Conservation (phyloP, 2,888 invertebrate species). For the Euproctis similis region DNA sequence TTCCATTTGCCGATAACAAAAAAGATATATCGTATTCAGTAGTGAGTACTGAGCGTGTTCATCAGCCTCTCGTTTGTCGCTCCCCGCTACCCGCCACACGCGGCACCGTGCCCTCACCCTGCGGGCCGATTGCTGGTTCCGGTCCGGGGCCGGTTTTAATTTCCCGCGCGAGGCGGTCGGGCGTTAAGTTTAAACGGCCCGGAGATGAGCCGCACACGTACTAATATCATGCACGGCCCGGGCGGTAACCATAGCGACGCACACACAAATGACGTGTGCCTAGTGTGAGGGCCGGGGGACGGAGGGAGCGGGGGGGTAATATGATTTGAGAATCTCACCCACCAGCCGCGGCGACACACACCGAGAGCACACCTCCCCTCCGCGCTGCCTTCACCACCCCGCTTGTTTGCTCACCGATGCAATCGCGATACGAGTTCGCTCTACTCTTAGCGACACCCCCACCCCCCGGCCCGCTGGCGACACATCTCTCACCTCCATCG, state of each 20-base stretch:
- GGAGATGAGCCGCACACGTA: conserved; percentile 73
- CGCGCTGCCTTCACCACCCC: too few species aligned
- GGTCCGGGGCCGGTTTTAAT: conserved; percentile 70
- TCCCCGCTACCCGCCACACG: conserved; percentile 4
- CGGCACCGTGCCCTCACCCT: conserved; percentile 21
- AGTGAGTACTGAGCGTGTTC: too few species aligned
- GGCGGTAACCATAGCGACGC: conserved; percentile 81
- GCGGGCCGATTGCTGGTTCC: conserved; percentile 61
- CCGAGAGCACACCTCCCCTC: too few species aligned
- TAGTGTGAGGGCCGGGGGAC: conserved; percentile 67
- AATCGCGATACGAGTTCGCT: conserved; percentile 67
- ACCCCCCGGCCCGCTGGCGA: conserved; percentile 36
- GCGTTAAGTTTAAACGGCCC: conserved; percentile 70
- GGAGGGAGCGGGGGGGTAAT: too few species aligned
- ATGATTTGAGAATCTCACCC: conserved; percentile 74
- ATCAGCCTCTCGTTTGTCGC: too few species aligned
- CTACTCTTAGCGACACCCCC: conserved; percentile 31
- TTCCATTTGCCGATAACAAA: too few species aligned
- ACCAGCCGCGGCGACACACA: conserved; percentile 53
- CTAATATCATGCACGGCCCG: conserved; percentile 77
- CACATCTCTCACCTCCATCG: conserved; percentile 68
- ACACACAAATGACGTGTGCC: conserved; percentile 81
- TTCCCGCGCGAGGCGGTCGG: conserved; percentile 60
- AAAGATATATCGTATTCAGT: too few species aligned
- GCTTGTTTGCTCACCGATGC: conserved; percentile 76